Evolutionary conservation across 2,113 vertebrate species (phyloP), one percentile per base, ranked within the genome.

Genomic region (Benthochromis sp.): DNA sequence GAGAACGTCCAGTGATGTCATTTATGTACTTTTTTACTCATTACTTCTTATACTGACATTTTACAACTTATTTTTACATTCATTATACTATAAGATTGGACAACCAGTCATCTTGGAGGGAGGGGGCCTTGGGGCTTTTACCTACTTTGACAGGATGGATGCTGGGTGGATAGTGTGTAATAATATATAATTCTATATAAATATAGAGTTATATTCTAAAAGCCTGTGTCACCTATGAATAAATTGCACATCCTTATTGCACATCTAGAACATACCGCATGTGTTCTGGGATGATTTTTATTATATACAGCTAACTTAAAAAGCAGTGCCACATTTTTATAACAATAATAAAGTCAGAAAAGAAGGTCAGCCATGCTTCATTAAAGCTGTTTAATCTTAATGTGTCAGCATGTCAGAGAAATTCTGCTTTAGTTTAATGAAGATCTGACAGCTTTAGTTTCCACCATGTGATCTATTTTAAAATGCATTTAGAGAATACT

Each of bases 1-100:
- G 59, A 63, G 59, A 63, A 7, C 3, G 0, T n/a, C 2, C 13
- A 8, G 31, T 1, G 0, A 36, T 63, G 31, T 63, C 3, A 36
- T 66, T 66, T 36, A 66, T 66, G 31, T 36, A 36, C 31, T 36
- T 36, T 66, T 36, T 66, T 36, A 36, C 31, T 66, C 61, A 8
- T 36, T 36, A 66, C 31, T 36, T 66, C 61, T 66, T 36, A 12
- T 36, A 66, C 61, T 2, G 31, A 66, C 0, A 2, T 66, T 66
- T 66, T 66, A 36, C 31, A 63, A 63, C 31, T n/a, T 66, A 66
- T 12, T 36, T 66, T 36, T 66, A 66, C 61, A 36, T 36, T 36
- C 2, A 12, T 63, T 63, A 63, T 63, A 36, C 59, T 63, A 52
- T 52, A 38, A 12, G 4, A 38, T 0, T 38, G 61, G 10, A 38